Conservation (phyloP, 2,888 invertebrate species). For the Apoda limacodes region DNA sequence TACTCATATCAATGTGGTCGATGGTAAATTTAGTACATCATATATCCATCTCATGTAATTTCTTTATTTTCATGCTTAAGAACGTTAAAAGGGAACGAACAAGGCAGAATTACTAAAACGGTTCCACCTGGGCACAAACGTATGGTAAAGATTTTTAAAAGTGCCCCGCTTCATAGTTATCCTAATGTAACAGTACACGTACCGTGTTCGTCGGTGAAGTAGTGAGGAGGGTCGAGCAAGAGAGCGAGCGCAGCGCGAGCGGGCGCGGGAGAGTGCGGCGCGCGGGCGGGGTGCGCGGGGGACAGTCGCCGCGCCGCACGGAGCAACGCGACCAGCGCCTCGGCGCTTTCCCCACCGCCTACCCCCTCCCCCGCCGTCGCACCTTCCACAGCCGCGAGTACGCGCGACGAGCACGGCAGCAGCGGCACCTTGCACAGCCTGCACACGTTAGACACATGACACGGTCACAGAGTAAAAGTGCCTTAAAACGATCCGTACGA, state of each 20-base stretch:
- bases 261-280: constrained; percentile 15
- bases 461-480: constrained; percentile 18
- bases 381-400: constrained; percentile 9
- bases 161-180: too few species aligned
- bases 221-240: constrained; percentile 44
- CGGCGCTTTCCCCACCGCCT: constrained; percentile 22
- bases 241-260: constrained; percentile 24
- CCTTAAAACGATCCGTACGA: too few species aligned
- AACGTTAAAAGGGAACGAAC: too few species aligned
- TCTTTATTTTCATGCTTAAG: too few species aligned
- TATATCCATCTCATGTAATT: too few species aligned
- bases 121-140: too few species aligned
- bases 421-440: constrained; percentile 22
- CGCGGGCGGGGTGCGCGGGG: constrained; percentile 24
- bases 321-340: constrained; percentile 24
- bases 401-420: constrained; percentile 24
- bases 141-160: too few species aligned
- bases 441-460: constrained; percentile 23
- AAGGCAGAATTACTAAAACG: too few species aligned
- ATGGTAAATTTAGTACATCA: too few species aligned
- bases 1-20: too few species aligned
- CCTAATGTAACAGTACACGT: too few species aligned
- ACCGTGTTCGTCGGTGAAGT: constrained; percentile 35
- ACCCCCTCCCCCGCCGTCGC: constrained; percentile 18
- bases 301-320: constrained; percentile 26